Conservation (phyloP, 2,113 vertebrate species). For the Hiodon tergisus region DNA sequence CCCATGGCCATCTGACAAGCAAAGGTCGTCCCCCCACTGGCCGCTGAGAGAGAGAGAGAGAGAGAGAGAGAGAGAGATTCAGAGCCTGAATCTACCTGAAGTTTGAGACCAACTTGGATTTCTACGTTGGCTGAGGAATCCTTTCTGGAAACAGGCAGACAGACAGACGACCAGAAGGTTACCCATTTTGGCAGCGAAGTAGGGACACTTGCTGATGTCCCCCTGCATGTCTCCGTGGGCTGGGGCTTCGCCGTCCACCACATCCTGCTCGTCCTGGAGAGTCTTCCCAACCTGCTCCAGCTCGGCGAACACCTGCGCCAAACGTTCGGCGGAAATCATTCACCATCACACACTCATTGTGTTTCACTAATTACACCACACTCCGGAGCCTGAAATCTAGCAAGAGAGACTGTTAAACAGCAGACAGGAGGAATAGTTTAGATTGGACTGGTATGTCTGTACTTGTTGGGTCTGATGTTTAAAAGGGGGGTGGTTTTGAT, state of each 20-base stretch:
- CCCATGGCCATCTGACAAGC: conserved; percentile 36
- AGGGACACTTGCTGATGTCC: conserved; percentile 84
- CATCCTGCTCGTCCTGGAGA: conserved; percentile 57
- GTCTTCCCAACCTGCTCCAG: conserved; percentile 75
- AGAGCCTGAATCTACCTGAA: not conserved
- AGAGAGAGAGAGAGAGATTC: conserved; percentile 16
- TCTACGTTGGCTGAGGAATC: too few relatives aligned
- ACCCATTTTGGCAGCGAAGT: conserved; percentile 75
- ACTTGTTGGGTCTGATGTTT: too few relatives aligned
- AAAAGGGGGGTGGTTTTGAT: too few relatives aligned
- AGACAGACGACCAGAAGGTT: conserved; percentile 22
- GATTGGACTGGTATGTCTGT: too few relatives aligned
- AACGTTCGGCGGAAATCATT: not conserved
- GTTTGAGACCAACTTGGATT: not conserved
- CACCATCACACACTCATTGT: not conserved
- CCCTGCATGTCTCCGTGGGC: conserved; percentile 72
- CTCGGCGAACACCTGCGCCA: conserved; percentile 81
- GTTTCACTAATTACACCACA: too few relatives aligned
- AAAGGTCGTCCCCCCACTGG: conserved; percentile 60
- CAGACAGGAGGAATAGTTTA: too few relatives aligned
- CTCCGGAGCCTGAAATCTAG: too few relatives aligned
- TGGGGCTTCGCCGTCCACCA: conserved; percentile 61
- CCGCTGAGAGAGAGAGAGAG: conserved; percentile 46
- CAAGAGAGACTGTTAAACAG: too few relatives aligned
- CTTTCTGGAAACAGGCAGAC: not conserved